phyloP scores from a whole-genome alignment of 2,113 vertebrate species.

The Felis chaus region DNA sequence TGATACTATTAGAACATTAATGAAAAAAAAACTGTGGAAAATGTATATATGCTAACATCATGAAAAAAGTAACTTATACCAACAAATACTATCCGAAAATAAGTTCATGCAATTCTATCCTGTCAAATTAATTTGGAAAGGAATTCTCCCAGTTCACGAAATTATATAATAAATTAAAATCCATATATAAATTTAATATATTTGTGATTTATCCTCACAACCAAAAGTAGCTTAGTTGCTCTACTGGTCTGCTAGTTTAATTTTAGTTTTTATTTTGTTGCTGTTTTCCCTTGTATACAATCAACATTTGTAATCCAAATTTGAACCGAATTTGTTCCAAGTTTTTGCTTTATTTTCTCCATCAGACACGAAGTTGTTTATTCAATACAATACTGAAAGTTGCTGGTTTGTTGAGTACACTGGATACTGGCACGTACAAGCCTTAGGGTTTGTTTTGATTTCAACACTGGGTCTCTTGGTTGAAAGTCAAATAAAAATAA shows the following conservation, averaged over 20 bases:
- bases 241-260: not conserved
- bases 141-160: not conserved
- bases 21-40: not conserved
- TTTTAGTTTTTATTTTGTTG: conserved; percentile 9
- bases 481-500: conserved; percentile 73
- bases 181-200: not conserved
- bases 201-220: not conserved
- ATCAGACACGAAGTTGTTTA: not conserved
- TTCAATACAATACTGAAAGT: not conserved
- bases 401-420: not conserved
- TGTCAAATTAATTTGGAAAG: not conserved
- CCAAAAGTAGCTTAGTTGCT: not conserved
- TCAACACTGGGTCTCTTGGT: conserved; percentile 48
- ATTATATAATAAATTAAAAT: not conserved
- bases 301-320: not conserved
- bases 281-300: not conserved
- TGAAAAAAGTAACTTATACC: not conserved
- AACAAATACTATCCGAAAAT: not conserved
- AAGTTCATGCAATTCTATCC: not conserved
- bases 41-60: not conserved
- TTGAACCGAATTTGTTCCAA: not conserved
- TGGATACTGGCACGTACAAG: not conserved
- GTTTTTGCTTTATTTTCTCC: conserved; percentile 42
- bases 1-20: not conserved
- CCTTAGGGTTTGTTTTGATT: conserved; percentile 69